phyloP scores from a whole-genome alignment of 2,113 vertebrate genomes.

The Tetrao urogallus region DNA sequence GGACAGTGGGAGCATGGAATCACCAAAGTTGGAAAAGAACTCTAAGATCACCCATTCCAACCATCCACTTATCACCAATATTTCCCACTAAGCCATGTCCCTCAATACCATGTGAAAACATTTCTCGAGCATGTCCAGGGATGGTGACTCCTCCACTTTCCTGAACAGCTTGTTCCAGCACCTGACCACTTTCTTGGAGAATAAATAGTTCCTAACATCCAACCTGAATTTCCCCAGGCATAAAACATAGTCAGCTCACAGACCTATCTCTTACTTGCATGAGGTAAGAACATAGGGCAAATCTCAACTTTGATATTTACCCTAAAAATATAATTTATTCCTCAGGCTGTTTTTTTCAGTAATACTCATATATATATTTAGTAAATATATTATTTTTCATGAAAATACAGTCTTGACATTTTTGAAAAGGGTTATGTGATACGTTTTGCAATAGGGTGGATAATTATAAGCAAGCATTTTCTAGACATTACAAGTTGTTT shows the following conservation, averaged over 20 bases:
- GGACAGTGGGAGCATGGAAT: neutral
- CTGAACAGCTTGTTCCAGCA: no score
- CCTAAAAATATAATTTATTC: neutral
- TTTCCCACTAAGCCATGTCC: no score
- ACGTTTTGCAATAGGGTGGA: neutral
- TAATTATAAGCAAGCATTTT: neutral
- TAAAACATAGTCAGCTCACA: neutral
- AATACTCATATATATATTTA: neutral
- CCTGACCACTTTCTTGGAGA: no score
- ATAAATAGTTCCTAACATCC: no score
- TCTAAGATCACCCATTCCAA: no score
- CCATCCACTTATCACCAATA: no score
- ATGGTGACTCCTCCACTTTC: no score
- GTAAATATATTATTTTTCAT: neutral
- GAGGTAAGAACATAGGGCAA: neutral
- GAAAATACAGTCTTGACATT: neutral
- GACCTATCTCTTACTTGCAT: neutral
- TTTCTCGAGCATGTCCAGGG: no score
- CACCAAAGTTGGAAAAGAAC: no score
- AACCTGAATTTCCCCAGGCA: neutral
- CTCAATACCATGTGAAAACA: no score
- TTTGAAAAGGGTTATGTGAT: neutral
- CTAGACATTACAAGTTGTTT: neutral
- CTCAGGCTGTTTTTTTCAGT: neutral
- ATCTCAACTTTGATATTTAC: neutral